Evolutionary conservation across 2,113 vertebrate genomes (phyloP).

Genomic region (Dicentrarchus labrax): DNA sequence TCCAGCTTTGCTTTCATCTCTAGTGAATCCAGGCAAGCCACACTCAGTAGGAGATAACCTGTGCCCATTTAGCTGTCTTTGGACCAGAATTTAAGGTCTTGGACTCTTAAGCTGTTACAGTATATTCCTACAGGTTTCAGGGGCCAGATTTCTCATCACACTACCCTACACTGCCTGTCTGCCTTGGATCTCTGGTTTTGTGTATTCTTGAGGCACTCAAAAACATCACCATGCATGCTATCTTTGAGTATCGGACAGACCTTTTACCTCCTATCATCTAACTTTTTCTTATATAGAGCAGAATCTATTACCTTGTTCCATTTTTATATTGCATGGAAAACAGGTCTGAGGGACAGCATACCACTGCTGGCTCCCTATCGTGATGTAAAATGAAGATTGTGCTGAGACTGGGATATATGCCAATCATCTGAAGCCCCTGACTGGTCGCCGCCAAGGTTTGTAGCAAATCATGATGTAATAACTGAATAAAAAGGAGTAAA

Average conservation of each 20-base stretch:
- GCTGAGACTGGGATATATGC: neutral
- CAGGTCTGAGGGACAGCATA: neutral
- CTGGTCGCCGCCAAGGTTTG: neutral
- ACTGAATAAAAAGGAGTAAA: neutral
- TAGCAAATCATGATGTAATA: neutral
- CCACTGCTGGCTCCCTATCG: neutral
- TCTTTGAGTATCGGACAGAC: neutral
- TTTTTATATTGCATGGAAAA: neutral
- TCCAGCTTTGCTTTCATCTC: neutral
- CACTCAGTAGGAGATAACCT: neutral
- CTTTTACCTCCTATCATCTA: neutral
- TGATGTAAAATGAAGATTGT: neutral
- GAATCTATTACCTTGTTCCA: neutral
- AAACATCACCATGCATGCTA: neutral
- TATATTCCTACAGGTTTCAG: neutral
- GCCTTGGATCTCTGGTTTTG: neutral
- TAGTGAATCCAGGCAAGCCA: neutral
- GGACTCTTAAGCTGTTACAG: neutral
- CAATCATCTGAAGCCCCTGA: neutral
- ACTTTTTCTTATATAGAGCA: neutral
- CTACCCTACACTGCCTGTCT: neutral
- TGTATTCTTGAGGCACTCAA: neutral
- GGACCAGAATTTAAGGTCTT: neutral
- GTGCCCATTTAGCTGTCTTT: neutral
- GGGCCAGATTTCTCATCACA: neutral